Conservation (phyloP, 1,140 invertebrate species). For the Vanessa atalanta region DNA sequence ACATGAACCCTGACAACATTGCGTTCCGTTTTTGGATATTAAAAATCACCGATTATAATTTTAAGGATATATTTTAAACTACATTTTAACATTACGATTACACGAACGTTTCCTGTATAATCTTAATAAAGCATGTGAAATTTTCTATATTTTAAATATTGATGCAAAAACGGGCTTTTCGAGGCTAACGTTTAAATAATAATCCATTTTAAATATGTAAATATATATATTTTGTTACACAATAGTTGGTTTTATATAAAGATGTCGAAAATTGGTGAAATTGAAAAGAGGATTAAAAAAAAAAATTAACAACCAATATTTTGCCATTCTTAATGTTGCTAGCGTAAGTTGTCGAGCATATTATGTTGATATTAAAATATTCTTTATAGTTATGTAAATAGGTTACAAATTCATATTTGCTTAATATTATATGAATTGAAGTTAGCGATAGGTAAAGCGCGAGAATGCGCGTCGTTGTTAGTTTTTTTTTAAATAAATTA, state of each 20-base stretch:
- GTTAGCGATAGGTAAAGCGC: not conserved
- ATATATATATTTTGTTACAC: not conserved
- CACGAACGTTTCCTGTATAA: too few species aligned
- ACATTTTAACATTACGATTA: too few species aligned
- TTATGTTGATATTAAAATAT: conserved; percentile 1
- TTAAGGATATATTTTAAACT: too few species aligned
- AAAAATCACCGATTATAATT: too few species aligned
- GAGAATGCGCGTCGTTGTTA: conserved; percentile 22
- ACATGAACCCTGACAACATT: too few species aligned
- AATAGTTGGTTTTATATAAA: not conserved
- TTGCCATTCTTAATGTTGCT: not conserved
- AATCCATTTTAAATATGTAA: not conserved
- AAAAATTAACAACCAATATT: not conserved
- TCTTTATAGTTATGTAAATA: conserved; percentile 4
- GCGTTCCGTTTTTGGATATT: too few species aligned
- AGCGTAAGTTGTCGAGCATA: not conserved
- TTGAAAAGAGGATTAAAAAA: not conserved
- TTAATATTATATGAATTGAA: not conserved
- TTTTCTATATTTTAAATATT: too few species aligned
- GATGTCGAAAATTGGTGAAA: conserved; percentile 5
- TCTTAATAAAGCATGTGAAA: too few species aligned
- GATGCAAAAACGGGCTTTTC: too few species aligned
- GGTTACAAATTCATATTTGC: not conserved
- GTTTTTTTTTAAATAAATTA: conserved; percentile 32
- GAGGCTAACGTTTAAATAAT: too few species aligned